Evolutionary conservation across 1,140 invertebrate genomes (phyloP).

Genomic region (Phortica variegata): DNA sequence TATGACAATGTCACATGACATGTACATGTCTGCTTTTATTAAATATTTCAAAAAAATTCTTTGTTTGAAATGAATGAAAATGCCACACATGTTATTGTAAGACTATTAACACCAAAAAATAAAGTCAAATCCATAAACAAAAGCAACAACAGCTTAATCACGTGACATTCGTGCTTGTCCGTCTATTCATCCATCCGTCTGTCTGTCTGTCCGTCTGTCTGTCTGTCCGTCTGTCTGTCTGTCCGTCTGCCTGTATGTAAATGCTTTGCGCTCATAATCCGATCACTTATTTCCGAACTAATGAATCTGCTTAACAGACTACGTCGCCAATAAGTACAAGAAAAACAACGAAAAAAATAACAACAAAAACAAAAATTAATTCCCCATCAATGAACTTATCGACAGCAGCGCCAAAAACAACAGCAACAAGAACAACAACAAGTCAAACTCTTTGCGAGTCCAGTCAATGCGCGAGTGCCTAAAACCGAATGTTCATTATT

Average conservation of each 20-base stretch:
- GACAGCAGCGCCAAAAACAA: constrained; percentile 22
- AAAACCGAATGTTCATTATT: constrained; percentile 5
- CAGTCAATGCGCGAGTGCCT: too few species aligned
- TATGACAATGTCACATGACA: too few species aligned
- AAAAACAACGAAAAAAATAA: constrained; percentile 19
- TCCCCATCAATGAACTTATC: constrained; percentile 31
- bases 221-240: neutral
- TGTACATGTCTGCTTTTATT: too few species aligned
- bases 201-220: neutral
- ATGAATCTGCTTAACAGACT: constrained; percentile 47
- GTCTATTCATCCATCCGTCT: neutral
- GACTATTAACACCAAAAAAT: neutral
- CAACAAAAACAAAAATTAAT: constrained; percentile 48
- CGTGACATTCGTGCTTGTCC: neutral
- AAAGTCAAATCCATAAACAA: neutral
- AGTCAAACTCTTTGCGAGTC: too few species aligned
- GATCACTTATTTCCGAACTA: constrained; percentile 50
- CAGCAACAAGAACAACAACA: constrained; percentile 11
- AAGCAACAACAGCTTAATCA: neutral
- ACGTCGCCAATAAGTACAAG: constrained; percentile 10
- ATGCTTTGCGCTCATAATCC: constrained; percentile 30
- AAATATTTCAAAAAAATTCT: too few species aligned
- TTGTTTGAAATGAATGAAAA: too few species aligned
- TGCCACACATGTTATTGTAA: too few species aligned
- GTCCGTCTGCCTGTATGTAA: neutral